Conservation (phyloP, 2,113 vertebrate species). For the Buteo buteo region DNA sequence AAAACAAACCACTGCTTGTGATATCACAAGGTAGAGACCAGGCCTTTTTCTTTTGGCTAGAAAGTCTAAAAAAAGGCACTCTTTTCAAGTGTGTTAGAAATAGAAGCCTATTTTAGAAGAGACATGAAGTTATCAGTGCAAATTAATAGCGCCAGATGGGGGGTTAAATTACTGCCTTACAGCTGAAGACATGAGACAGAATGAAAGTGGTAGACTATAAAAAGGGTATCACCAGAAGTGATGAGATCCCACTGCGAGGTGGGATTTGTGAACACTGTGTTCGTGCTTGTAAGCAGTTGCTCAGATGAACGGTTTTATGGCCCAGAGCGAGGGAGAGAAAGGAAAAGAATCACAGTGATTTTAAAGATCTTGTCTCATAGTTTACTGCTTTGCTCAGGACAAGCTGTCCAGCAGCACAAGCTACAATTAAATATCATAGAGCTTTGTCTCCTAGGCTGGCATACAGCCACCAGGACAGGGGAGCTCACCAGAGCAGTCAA, state of each 20-base stretch:
- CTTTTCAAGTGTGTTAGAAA: background rate
- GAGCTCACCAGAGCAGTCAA: background rate
- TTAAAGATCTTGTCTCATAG: background rate
- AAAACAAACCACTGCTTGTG: background rate
- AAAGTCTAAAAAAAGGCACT: background rate
- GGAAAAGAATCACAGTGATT: background rate
- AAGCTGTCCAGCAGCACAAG: background rate
- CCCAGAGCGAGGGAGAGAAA: background rate
- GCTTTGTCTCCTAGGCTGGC: background rate
- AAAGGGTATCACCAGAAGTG: conserved; percentile 10
- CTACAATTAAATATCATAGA: background rate
- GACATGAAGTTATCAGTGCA: conserved; percentile 9
- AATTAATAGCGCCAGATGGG: conserved; percentile 16
- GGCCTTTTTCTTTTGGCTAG: background rate
- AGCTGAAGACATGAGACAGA: conserved; percentile 2
- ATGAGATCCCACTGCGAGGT: background rate
- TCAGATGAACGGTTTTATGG: background rate
- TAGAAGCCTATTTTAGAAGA: conserved; percentile 7
- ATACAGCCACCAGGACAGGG: background rate
- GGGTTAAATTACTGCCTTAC: conserved; percentile 45
- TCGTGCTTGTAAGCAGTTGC: background rate
- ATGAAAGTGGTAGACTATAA: background rate
- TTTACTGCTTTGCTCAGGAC: background rate
- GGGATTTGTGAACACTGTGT: background rate
- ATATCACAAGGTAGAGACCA: background rate